Conservation (phyloP, 2,113 vertebrate genomes). For the Hyperoodon ampullatus region DNA sequence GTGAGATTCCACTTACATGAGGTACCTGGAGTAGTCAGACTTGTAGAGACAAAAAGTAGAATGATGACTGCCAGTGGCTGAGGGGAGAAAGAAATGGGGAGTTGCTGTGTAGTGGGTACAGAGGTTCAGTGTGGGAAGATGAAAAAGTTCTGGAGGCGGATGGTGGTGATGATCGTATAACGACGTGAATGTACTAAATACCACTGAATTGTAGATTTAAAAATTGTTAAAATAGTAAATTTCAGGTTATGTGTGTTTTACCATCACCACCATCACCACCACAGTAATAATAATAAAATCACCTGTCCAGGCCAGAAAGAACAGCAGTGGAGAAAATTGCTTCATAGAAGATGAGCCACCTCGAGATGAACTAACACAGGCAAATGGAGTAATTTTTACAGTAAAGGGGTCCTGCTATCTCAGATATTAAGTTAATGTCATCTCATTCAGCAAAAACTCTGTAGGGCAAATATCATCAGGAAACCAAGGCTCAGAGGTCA, state of each 20-base stretch:
- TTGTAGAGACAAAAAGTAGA: not conserved
- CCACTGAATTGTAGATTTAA: not conserved
- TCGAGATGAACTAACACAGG: not conserved
- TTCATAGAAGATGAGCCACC: not conserved
- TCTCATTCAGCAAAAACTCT: conserved; percentile 13
- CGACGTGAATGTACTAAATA: not conserved
- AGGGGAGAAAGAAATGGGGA: no score
- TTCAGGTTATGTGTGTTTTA: not conserved
- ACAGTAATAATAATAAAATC: not conserved
- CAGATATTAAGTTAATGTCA: not conserved
- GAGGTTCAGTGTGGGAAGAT: not conserved
- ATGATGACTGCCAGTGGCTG: not conserved
- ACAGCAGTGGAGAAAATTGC: not conserved
- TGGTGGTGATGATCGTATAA: not conserved
- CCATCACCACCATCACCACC: not conserved
- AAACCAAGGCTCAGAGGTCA: not conserved
- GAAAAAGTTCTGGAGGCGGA: not conserved
- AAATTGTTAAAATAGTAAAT: not conserved
- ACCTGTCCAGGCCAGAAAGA: not conserved
- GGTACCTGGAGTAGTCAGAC: not conserved
- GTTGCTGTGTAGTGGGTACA: not conserved
- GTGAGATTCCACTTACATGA: not conserved
- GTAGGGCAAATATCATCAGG: not conserved
- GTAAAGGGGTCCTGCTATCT: not conserved
- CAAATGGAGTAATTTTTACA: not conserved